Base-by-base conservation (phyloP, 2,888 invertebrate species). In the Cerastis leucographa region DNA sequence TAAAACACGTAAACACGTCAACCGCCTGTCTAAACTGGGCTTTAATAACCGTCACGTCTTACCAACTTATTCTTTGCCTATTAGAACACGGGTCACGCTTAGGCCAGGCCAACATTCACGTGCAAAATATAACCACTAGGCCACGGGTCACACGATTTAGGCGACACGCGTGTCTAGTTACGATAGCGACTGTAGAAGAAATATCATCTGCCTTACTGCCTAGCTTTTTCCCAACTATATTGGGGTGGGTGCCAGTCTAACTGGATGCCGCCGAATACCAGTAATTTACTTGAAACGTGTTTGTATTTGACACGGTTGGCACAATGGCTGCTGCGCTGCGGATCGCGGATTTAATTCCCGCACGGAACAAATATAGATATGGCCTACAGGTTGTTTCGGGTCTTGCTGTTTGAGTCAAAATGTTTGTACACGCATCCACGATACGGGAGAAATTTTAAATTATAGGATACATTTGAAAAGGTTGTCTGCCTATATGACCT, bases 91-190 rank as follows among this genome's bases (percentile, higher is more conserved):
- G 85, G 92, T 92, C 93, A 93, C 93, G 93, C 86, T 67, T 84
- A 74, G 80, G 74, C 72, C 84, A 85, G 88, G 87, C 85, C 87
- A 85, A 84, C 83, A 88, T 89, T 86, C 90, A 92, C 91, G 92
- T 88, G 92, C 92, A 90, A 93, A 92, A 93, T 93, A 94, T 91
- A 88, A 92, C 90, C 87, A 2, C 42, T 64, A 6, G 42, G n/a
- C 64, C 64, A 64, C 42, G 3, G 17, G 8, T n/a, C 17, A 17
- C 42, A 42, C 42, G 17, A 42, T 42, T 44, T 19, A 42, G 44
- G 64, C 64, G 17, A 64, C 17, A n/a, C 42, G 14, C 42, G n/a
- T 42, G n/a, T n/a, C n/a, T n/a, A n/a, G n/a, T 42, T 42, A 14
- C 14, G n/a, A 14, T 8, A 42, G 1, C 1, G 1, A 64, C 14